Base-by-base conservation (phyloP, 2,113 vertebrate species). In the Perca schrenkii region DNA sequence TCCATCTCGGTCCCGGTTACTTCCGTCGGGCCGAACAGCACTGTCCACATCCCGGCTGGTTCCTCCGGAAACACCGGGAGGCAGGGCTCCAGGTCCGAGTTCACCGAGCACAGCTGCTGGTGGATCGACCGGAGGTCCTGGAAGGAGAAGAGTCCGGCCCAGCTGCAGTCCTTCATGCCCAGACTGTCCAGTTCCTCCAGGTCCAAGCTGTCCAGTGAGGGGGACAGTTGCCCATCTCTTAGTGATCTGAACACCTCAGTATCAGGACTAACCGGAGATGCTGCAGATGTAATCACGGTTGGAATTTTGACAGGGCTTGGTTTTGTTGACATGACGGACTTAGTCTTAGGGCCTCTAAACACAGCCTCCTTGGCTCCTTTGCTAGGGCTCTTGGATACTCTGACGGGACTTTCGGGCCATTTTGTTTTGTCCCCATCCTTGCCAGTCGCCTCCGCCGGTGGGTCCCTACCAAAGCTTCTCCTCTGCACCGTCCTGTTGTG, bases 91-190 rank as follows among this genome's bases (percentile, higher is more conserved):
- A 99, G 93, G 88, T 96, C 97, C 4, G 97, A 98, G 91, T 96
- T 97, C 15, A 99, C 96, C 0, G 97, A 96, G 88, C 97, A 98
- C 67, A 99, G 94, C 94, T 98, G 98, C 91, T 96, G 96, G 87
- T 99, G 98, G 49, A 96, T 92, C 0, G 97, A 93, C 46, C 97
- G 94, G 77, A 99, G 82, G 75, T 99, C 98, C 86, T 97, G 97
- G 93, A 97, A 99, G 62, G 98, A 99, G 93, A 99, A 99, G 53
- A 99, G 97, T 0, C 98, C 97, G 67, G 98, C 98, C 98, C 98
- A 99, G 91, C 98, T 99, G 88, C 95, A 97, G 91, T 98, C 97
- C 66, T 97, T 97, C 66, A 94, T 92, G 11, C 91, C 79, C 67
- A 90, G 79, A 64, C 64, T 12, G n/a, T 94, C 89, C 68, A 88